Base-by-base conservation (phyloP, 2,888 invertebrate species). In the Papilio demoleus region DNA sequence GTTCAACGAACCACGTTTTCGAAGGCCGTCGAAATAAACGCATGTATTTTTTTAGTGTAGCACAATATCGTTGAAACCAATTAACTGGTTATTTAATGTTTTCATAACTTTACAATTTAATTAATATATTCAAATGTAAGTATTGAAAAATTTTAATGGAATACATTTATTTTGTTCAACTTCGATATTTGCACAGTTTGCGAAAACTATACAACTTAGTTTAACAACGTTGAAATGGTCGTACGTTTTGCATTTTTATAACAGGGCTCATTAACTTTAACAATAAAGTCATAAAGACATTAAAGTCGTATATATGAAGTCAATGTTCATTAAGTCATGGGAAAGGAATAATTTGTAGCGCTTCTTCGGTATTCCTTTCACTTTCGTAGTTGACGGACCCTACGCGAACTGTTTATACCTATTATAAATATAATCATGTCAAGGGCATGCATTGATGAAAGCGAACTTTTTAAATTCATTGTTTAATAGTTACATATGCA, bases 321-420 rank as follows among this genome's bases (percentile, higher is more conserved):
- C 27, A 53, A 53, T 53, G 53, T n/a, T 24, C 24, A 60, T 40
- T 60, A 14, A 45, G 31, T 47, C 45, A 27, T 62, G 45, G 40
- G 62, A 62, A 34, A 19, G 45, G 45, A 62, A 62, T 62, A 31
- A 45, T 27, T 45, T 31, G 34, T 31, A 62, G 47, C 45, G 62
- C 62, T 19, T 27, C 36, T 53, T 64, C 12, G 38, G 64, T 64
- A 22, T 53, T 64, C 50, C 38, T 64, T 64, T 64, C 64, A 64
- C 64, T 64, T 64, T 64, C 38, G 36, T 4, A 17, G 38, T 53
- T 36, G n/a, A 40, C 17, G 24, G 64, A 12, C 64, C 34, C 45
- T 45, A 3, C 61, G 62, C 31, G 45, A 19, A 45, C 45, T 38
- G 12, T 64, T 50, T 53, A 40, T 27, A 47, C 9, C 6, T 47